Evolutionary conservation across 2,888 invertebrate species (phyloP), one percentile per base, ranked within the genome.

Genomic region (Oasisia sp.): DNA sequence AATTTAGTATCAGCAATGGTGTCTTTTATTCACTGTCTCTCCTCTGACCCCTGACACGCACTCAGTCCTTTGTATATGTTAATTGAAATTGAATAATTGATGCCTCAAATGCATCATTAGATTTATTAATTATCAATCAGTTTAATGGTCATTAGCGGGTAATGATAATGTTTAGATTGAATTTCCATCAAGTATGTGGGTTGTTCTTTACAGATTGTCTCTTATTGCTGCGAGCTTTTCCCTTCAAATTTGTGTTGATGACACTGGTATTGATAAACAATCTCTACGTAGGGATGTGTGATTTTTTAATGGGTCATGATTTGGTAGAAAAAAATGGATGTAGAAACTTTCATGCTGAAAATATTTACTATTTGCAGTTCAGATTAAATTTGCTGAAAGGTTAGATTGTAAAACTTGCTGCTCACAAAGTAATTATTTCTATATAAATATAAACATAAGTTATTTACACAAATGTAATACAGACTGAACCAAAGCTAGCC

Each of bases 51-150:
- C 74, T 7, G 0, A 19, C 74, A 7, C 27, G 74, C 74, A 74
- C 74, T 74, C 74, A 74, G 27, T 74, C 27, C 74, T 74, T 74
- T 74, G 74, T 74, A 74, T 74, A 74, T 74, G 74, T 74, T 74
- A 74, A 74, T 74, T 74, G 74, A 74, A 74, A 74, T 19, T 74
- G 74, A n/a, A 74, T 74, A 74, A 74, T 74, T 74, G 27, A 74
- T 74, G 19, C 19, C 5, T 74, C 74, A 74, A 74, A 74, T 74
- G 74, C 74, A 74, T 74, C 74, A 74, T 74, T 74, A 74, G 74
- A 74, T 74, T 74, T n/a, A 74, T 74, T 74, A 74, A 74, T 74
- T 74, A 74, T 74, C 19, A 74, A 74, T 74, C 74, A 74, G 27
- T 74, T 74, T 74, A 74, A 74, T 74, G 74, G 0, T 74, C 74